These are phyloP conservation scores for Limanda limanda DNA, from an alignment of 2,113 vertebrate genomes.

Conservation along the genomic window DNA sequence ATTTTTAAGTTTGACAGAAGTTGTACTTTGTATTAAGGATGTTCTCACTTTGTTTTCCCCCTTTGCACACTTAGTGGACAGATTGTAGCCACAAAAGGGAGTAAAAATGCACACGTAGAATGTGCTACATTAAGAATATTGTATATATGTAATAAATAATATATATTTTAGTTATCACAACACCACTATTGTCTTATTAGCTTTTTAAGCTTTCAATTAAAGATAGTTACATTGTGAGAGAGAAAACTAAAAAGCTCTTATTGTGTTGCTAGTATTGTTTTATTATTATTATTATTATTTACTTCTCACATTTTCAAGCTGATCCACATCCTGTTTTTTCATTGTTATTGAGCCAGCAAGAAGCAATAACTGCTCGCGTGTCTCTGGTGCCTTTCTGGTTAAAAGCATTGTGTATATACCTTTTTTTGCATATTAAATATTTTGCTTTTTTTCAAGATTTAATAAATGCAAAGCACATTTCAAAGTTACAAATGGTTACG, in stretches of 20 bases:
- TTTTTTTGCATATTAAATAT: constrained; percentile 58
- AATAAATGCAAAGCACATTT: constrained; percentile 80
- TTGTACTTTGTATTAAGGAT: constrained; percentile 56
- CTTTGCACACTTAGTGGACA: constrained; percentile 65
- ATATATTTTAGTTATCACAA: constrained; percentile 83
- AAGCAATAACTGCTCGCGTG: constrained; percentile 49
- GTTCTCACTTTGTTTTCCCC: constrained; percentile 39
- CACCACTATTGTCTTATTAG: constrained; percentile 85
- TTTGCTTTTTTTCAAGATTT: constrained; percentile 58
- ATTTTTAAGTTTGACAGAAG: constrained; percentile 55
- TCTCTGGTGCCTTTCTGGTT: constrained; percentile 80
- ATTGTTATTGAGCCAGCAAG: constrained; percentile 48
- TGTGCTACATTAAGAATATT: constrained; percentile 67
- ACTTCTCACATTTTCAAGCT: constrained; percentile 27
- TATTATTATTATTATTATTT: constrained; percentile 32
- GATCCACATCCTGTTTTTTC: constrained; percentile 21
- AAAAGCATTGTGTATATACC: constrained; percentile 72
- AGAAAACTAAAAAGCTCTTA: constrained; percentile 46
- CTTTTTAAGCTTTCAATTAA: constrained; percentile 77
- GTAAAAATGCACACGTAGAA: constrained; percentile 53
- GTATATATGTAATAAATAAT: constrained; percentile 84
- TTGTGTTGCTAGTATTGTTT: constrained; percentile 37
- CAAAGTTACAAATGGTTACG: constrained; percentile 50
- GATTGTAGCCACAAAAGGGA: constrained; percentile 70
- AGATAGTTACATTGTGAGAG: constrained; percentile 56